phyloP scores from a whole-genome alignment of 2,797 vertebrate species.

The Poecilia picta region DNA sequence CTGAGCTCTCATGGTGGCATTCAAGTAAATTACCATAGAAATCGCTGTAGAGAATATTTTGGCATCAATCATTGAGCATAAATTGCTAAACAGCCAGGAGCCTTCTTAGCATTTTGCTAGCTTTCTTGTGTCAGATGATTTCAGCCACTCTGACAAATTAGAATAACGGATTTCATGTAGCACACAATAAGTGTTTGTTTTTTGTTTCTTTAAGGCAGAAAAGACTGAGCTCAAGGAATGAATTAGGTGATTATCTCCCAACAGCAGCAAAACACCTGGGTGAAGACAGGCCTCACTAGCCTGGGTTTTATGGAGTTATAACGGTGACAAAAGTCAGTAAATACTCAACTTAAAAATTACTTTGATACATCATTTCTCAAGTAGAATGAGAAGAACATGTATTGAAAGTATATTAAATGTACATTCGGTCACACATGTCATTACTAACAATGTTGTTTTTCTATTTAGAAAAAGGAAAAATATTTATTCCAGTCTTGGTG shows the following conservation, averaged over 20 bases:
- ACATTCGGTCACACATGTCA: not conserved
- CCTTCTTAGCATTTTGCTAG: constrained; percentile 65
- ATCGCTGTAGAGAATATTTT: constrained; percentile 70
- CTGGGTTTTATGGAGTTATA: not conserved
- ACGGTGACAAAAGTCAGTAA: not conserved
- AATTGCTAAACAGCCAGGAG: constrained; percentile 69
- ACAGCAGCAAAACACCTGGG: constrained; percentile 42
- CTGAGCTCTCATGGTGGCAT: constrained; percentile 61
- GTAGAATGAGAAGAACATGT: not conserved
- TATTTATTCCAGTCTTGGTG: not conserved
- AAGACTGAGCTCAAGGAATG: constrained; percentile 64
- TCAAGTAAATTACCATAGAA: constrained; percentile 71
- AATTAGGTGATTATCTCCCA: constrained; percentile 71
- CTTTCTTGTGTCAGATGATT: constrained; percentile 69
- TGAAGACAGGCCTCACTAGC: constrained; percentile 39
- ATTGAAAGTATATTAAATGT: not conserved
- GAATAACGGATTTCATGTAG: constrained; percentile 67
- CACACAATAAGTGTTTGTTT: constrained; percentile 51
- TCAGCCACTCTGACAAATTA: constrained; percentile 68
- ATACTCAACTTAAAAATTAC: not conserved
- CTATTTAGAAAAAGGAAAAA: not conserved
- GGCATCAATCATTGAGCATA: constrained; percentile 64
- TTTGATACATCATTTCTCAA: not conserved
- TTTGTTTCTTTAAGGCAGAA: constrained; percentile 67
- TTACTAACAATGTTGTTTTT: not conserved